Evolutionary conservation across 2,797 vertebrate genomes (phyloP), one percentile per base, ranked within the genome.

Genomic region (Thalassophryne amazonica): DNA sequence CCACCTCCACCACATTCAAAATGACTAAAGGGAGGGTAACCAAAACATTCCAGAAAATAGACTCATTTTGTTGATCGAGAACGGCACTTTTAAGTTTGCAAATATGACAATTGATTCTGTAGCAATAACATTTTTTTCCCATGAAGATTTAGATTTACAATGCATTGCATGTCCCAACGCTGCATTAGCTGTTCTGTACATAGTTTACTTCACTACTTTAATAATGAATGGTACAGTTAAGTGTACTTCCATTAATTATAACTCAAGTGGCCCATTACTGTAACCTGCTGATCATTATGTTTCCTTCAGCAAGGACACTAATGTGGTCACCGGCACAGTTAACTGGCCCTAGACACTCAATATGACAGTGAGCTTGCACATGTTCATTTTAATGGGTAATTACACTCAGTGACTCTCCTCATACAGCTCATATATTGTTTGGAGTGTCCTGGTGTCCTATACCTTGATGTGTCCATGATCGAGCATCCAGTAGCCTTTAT

Each of bases 401-500:
- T 10, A 10, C 2, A 48, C 45, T 50, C 7, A 22, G 14, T 47
- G 6, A 25, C 15, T 24, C 2, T 0, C 3, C 6, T 13, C 4
- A 12, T 31, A n/a, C n/a, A n/a, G 11, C 9, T 22, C 11, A 1
- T 34, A 24, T 49, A 27, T 3, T 2, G 2, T 32, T 45, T 15
- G 24, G 23, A 17, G 11, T 31, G 10, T n/a, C 35, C n/a, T 14
- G 10, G 10, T 22, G 19, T 28, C 12, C 22, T n/a, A 6, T 61
- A 86, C 85, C 60, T 60, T 71, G 28, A 67, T 11, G 9, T 76
- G 70, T 21, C 83, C 75, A 1, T 60, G 84, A 62, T 86, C 85
- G 5, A 89, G 63, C 58, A 82, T 58, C 87, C 87, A 87, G 40
- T 87, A 76, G 79, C 81, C 43, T 35, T 37, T 45, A 87, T 73